phyloP scores from a whole-genome alignment of 2,888 invertebrate species.

The Panopea generosa region DNA sequence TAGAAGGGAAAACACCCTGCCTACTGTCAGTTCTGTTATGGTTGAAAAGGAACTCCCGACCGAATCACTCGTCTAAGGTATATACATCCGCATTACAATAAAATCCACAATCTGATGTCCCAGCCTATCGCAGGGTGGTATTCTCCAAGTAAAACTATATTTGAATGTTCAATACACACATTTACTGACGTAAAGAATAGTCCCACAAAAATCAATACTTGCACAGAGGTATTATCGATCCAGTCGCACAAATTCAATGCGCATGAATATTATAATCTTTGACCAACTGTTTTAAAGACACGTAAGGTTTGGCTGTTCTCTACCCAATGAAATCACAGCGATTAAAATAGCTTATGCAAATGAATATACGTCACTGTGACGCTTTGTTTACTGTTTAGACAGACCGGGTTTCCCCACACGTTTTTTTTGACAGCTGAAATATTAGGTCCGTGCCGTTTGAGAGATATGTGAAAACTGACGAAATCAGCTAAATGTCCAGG shows the following conservation, averaged over 20 bases:
- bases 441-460: slow-evolving; percentile 10
- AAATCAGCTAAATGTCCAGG: slow-evolving; percentile 9
- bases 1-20: slow-evolving; percentile 58
- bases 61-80: slow-evolving; percentile 39
- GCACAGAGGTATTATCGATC: slow-evolving; percentile 1
- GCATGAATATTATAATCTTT: slow-evolving; percentile 62
- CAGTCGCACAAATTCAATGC: slow-evolving; percentile 10
- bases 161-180: background rate
- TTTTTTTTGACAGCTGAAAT: slow-evolving; percentile 10
- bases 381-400: slow-evolving; percentile 45
- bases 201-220: slow-evolving; percentile 11
- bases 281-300: slow-evolving; percentile 64
- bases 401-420: slow-evolving; percentile 31
- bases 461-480: slow-evolving; percentile 13
- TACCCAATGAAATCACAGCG: slow-evolving; percentile 60
- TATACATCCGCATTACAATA: slow-evolving; percentile 27
- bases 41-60: slow-evolving; percentile 64
- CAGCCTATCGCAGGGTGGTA: slow-evolving; percentile 20
- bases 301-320: slow-evolving; percentile 49
- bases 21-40: slow-evolving; percentile 59
- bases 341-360: slow-evolving; percentile 59
- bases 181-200: slow-evolving; percentile 18
- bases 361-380: slow-evolving; percentile 57
- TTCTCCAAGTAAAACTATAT: slow-evolving; percentile 3
- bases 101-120: slow-evolving; percentile 19